Evolutionary conservation across 2,888 invertebrate species (phyloP).

Genomic region (Trachelus iudaicus): DNA sequence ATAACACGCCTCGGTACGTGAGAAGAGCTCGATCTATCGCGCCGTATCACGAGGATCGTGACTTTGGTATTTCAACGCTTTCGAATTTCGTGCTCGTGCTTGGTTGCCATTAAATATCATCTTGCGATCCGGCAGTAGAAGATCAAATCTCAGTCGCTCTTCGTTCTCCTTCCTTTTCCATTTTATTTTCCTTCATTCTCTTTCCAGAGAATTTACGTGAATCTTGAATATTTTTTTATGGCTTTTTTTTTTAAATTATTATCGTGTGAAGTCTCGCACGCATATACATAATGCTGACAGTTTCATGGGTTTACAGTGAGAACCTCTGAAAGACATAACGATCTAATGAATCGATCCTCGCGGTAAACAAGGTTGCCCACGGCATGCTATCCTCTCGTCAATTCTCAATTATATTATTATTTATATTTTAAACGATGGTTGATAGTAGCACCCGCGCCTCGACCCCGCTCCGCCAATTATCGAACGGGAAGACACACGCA

Average conservation of each 20-base stretch:
- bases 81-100: not conserved
- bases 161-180: not conserved
- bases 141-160: not conserved
- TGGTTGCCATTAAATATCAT: not conserved
- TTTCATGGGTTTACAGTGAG: constrained; percentile 6
- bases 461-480: constrained; percentile 9
- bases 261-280: not conserved
- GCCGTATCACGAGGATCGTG: not conserved
- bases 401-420: constrained; percentile 54
- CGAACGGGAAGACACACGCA: not conserved
- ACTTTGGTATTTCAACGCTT: not conserved
- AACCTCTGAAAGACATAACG: constrained; percentile 13
- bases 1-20: constrained; percentile 1
- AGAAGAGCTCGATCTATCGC: constrained; percentile 2
- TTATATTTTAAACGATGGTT: constrained; percentile 42
- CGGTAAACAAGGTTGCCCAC: constrained; percentile 33
- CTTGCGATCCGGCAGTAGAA: not conserved
- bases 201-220: not conserved
- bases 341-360: constrained; percentile 20
- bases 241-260: not conserved
- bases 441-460: constrained; percentile 26
- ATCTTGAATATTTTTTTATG: not conserved
- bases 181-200: not conserved
- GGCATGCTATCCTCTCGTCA: constrained; percentile 55
- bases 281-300: not conserved